These are phyloP conservation scores for Cromileptes altivelis DNA, from an alignment of 2,113 vertebrate genomes.

Conservation along the genomic window DNA sequence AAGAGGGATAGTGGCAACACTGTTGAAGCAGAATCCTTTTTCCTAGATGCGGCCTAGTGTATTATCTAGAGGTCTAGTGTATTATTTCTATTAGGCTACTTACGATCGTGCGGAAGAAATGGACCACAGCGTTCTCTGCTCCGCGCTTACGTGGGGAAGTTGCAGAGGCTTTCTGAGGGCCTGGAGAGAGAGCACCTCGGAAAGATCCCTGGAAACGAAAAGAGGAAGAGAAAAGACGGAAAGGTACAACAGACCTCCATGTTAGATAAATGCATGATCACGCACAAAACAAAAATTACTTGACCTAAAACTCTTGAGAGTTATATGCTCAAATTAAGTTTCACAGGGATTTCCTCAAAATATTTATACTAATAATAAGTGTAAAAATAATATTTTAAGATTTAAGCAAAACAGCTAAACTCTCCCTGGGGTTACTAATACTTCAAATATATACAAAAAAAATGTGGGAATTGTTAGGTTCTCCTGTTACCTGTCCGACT, in stretches of 20 bases:
- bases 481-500: not conserved
- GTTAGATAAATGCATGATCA: not conserved
- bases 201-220: slow-evolving; percentile 82
- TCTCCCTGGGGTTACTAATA: not conserved
- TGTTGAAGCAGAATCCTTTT: not conserved
- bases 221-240: not conserved
- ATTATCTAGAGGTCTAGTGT: not conserved
- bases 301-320: not conserved
- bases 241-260: not conserved
- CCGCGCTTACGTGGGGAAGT: slow-evolving; percentile 89
- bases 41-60: not conserved
- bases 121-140: slow-evolving; percentile 94
- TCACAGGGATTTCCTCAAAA: not conserved
- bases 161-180: slow-evolving; percentile 89
- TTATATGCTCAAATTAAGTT: not conserved
- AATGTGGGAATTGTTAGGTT: not conserved
- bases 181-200: slow-evolving; percentile 86
- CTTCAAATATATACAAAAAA: not conserved
- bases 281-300: no score
- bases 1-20: not conserved
- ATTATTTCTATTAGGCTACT: slow-evolving; percentile 70
- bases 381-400: not conserved
- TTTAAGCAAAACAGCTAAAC: not conserved
- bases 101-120: slow-evolving; percentile 98
- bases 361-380: not conserved